Evolutionary conservation across 1,140 invertebrate genomes (phyloP).

Genomic region (Octopus sinensis): DNA sequence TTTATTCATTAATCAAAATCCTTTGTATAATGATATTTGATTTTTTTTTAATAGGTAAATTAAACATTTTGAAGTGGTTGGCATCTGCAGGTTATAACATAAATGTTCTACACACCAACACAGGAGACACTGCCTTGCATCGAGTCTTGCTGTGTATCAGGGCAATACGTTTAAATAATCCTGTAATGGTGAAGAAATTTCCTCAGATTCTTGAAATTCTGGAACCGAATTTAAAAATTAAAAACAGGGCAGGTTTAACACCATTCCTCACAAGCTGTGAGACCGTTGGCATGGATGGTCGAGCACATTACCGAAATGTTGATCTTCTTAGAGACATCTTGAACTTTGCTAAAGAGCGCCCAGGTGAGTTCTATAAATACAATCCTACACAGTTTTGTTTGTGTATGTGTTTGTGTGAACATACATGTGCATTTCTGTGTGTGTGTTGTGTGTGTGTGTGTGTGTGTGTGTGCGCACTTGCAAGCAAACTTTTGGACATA

Average conservation of each 20-base stretch:
- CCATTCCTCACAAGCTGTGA: neutral
- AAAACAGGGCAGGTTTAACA: neutral
- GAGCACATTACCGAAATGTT: neutral
- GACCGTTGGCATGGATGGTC: neutral
- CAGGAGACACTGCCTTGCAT: conserved; percentile 4
- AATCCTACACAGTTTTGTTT: no score
- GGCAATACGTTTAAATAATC: neutral
- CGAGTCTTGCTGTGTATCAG: neutral
- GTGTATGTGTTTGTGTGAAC: no score
- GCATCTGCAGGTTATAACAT: neutral
- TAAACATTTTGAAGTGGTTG: neutral
- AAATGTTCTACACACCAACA: neutral
- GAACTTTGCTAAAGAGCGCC: neutral
- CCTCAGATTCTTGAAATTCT: neutral
- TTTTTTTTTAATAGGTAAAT: neutral
- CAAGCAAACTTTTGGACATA: no score
- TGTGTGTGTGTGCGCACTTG: no score
- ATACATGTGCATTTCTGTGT: no score
- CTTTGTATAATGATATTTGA: no score
- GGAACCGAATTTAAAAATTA: neutral
- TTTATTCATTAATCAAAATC: no score
- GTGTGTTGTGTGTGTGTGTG: no score
- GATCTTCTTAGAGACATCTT: neutral
- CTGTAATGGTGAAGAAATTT: neutral
- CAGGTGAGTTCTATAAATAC: neutral